phyloP scores from a whole-genome alignment of 64 coral and sea anemone species.

The Dendronephthya gigantea region DNA sequence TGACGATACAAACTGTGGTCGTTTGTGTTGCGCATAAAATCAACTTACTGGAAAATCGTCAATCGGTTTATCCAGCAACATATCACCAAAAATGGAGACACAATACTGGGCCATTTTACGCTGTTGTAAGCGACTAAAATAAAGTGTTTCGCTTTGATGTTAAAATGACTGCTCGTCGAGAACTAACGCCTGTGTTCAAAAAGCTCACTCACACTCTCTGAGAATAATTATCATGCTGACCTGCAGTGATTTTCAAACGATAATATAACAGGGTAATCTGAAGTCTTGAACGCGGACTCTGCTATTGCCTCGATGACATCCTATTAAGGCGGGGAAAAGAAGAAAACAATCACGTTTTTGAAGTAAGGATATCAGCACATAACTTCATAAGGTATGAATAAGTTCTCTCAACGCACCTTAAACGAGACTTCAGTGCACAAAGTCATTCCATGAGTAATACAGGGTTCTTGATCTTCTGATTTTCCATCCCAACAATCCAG shows the following conservation, averaged over 20 bases:
- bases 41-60: slow-evolving; percentile 83
- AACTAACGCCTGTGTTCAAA: too few relatives aligned
- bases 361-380: neutral
- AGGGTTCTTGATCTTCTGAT: slow-evolving; percentile 84
- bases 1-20: too few relatives aligned
- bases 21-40: too few relatives aligned
- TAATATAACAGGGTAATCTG: slow-evolving; percentile 82
- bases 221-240: slow-evolving; percentile 24
- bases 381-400: too few relatives aligned
- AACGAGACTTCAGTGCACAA: slow-evolving; percentile 86
- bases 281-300: slow-evolving; percentile 96
- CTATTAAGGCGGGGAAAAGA: slow-evolving; percentile 20
- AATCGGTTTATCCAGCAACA: slow-evolving; percentile 80
- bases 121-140: slow-evolving; percentile 74
- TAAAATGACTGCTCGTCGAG: neutral
- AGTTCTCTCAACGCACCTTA: slow-evolving; percentile 61
- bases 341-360: neutral
- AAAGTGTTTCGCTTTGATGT: neutral
- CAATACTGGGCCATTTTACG: slow-evolving; percentile 96
- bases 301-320: slow-evolving; percentile 98
- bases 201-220: too few relatives aligned
- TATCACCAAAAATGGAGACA: slow-evolving; percentile 88
- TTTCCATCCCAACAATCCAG: slow-evolving; percentile 95
- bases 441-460: slow-evolving; percentile 95
- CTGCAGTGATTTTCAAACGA: slow-evolving; percentile 99